Evolutionary conservation across 2,113 vertebrate species (phyloP).

Genomic region (Anguilla japonica): DNA sequence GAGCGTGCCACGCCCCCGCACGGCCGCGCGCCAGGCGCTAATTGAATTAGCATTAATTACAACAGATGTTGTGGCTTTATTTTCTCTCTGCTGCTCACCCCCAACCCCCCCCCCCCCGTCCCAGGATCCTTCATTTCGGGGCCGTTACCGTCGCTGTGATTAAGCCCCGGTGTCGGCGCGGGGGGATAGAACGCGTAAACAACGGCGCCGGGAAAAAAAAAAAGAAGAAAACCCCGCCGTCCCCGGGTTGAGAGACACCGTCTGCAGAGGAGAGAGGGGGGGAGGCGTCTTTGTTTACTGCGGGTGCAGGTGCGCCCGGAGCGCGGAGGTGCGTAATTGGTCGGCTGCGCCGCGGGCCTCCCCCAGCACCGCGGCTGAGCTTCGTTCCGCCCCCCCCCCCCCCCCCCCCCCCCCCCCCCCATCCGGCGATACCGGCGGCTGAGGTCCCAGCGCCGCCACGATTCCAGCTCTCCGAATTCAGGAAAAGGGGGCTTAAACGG

Average conservation of each 20-base stretch:
- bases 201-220: not conserved
- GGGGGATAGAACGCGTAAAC: not conserved
- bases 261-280: not conserved
- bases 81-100: conserved; percentile 54
- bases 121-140: too few species aligned
- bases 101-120: not conserved
- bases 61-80: conserved; percentile 42
- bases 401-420: conserved; percentile 31
- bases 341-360: not conserved
- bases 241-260: not conserved
- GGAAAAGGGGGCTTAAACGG: conserved; percentile 18
- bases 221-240: not conserved
- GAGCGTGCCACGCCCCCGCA: not conserved
- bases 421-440: conserved; percentile 33
- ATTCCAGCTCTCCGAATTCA: conserved; percentile 48
- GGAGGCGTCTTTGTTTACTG: not conserved
- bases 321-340: not conserved
- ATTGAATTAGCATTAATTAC: conserved; percentile 52
- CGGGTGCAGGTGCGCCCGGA: not conserved
- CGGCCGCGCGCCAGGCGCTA: conserved; percentile 35
- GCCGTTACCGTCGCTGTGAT: not conserved
- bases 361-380: conserved; percentile 22
- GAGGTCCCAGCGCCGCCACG: conserved; percentile 22
- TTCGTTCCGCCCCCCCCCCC: conserved; percentile 35
- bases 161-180: not conserved